Base-by-base conservation (phyloP, 2,797 vertebrate species). In the Psittacula echo region DNA sequence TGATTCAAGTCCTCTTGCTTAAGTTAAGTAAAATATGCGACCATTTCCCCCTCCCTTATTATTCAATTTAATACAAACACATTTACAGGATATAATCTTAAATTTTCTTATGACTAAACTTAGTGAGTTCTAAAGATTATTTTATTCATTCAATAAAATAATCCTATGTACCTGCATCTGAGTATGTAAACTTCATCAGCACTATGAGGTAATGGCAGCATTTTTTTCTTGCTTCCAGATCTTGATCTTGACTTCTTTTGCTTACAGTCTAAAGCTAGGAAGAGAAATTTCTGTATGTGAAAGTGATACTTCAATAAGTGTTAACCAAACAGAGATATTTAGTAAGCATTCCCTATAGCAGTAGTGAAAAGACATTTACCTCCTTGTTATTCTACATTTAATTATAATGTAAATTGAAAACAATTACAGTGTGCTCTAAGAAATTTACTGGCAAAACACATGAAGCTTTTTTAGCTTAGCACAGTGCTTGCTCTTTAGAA, bases 171-270 rank as follows among this genome's bases (percentile, higher is more conserved):
- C 99, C 99, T 99, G 99, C 99, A 99, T 98, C 98, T 98, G 97
- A 99, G 98, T 96, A 98, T 99, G 98, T 99, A 99, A 97, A 98
- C 98, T 98, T 99, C 99, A 97, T 99, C 99, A 97, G 99, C 98
- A 95, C 98, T 97, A 94, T 98, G 98, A 98, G 98, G 97, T 97
- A 98, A 98, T 20, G 98, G 97, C 89, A 98, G 97, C 96, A 98
- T 97, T 98, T 99, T 99, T 97, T 98, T 99, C 97, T 99, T 99
- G 90, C 98, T 98, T 94, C 98, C 99, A 70, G 99, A 98, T 97
- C 98, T 98, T 95, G 98, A 98, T 97, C 98, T 98, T 90, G 98
- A 98, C 97, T 98, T 99, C 98, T 99, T 99, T 97, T 98, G 98
- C 90, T 98, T 99, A 98, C 98, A 99, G 96, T 99, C 98, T 97